Conservation (phyloP, 1,140 invertebrate genomes). For the Drosophila orena region DNA sequence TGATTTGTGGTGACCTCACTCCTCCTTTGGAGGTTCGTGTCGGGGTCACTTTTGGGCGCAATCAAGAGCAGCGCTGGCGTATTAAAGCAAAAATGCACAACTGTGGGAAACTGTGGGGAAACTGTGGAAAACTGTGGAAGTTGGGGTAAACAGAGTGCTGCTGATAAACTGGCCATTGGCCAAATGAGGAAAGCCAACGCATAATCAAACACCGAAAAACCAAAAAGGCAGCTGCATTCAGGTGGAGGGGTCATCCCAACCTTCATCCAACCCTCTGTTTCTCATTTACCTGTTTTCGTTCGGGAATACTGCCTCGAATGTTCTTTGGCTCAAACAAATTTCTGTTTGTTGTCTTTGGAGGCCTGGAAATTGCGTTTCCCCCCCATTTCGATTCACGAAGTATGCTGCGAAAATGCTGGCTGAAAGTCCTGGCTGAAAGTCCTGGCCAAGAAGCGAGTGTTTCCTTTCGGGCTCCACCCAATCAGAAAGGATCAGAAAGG, state of each 20-base stretch:
- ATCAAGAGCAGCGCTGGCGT: conserved; percentile 3
- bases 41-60: conserved; percentile 11
- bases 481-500: neutral
- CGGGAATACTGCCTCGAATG: conserved; percentile 21
- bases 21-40: neutral
- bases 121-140: too few species aligned
- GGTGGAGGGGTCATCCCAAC: neutral
- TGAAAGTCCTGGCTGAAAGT: conserved; percentile 35
- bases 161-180: conserved; percentile 58
- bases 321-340: conserved; percentile 79
- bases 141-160: conserved; percentile 46
- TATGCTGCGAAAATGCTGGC: conserved; percentile 36
- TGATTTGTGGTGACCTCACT: conserved; percentile 36
- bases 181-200: conserved; percentile 63
- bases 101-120: conserved; percentile 19
- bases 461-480: conserved; percentile 4
- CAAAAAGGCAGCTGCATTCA: conserved; percentile 50
- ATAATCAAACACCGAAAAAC: conserved; percentile 76
- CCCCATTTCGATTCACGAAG: conserved; percentile 15
- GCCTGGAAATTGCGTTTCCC: conserved; percentile 80
- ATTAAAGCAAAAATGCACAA: conserved; percentile 35
- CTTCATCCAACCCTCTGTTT: neutral
- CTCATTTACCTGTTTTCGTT: conserved; percentile 28
- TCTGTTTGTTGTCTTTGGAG: conserved; percentile 77
- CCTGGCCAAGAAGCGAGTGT: conserved; percentile 9